Conservation (phyloP, 2,888 invertebrate species). For the Trichogramma dendrolimi region DNA sequence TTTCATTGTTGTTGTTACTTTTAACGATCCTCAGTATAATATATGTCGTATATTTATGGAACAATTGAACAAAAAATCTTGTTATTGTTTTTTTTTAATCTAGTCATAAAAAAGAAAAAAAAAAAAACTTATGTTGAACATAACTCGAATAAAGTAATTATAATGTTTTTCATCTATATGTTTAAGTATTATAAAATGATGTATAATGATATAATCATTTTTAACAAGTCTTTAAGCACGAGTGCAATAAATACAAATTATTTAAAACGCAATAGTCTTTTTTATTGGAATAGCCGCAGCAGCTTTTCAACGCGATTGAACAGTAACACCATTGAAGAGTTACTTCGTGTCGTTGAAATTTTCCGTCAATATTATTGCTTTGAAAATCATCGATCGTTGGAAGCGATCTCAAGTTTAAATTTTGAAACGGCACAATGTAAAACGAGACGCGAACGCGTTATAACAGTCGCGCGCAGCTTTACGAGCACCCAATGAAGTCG, state of each 20-base stretch:
- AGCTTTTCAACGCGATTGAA: too few species aligned
- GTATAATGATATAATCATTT: conserved; percentile 25
- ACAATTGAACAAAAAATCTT: conserved; percentile 40
- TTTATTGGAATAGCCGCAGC: not conserved
- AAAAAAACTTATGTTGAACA: conserved; percentile 42
- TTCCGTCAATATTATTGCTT: too few species aligned
- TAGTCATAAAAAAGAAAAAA: conserved; percentile 44
- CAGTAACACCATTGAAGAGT: too few species aligned
- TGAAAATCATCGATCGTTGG: too few species aligned
- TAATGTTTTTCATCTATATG: conserved; percentile 43
- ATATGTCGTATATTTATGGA: conserved; percentile 38
- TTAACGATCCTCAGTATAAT: conserved; percentile 21
- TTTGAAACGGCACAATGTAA: too few species aligned
- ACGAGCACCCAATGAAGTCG: too few species aligned
- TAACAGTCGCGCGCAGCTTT: too few species aligned
- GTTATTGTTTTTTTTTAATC: conserved; percentile 48
- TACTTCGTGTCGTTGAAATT: too few species aligned
- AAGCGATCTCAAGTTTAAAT: too few species aligned
- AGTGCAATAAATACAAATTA: conserved; percentile 29
- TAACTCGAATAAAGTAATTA: conserved; percentile 35
- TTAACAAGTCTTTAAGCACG: conserved; percentile 26
- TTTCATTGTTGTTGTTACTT: too few species aligned
- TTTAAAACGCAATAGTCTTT: conserved; percentile 7
- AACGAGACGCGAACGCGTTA: too few species aligned
- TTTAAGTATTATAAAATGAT: conserved; percentile 21